Percentiles rank a stretch among this genome's conserved stretches.
phyloP scores from a whole-genome alignment of 2,797 vertebrate genomes.

The Labroides dimidiatus region DNA sequence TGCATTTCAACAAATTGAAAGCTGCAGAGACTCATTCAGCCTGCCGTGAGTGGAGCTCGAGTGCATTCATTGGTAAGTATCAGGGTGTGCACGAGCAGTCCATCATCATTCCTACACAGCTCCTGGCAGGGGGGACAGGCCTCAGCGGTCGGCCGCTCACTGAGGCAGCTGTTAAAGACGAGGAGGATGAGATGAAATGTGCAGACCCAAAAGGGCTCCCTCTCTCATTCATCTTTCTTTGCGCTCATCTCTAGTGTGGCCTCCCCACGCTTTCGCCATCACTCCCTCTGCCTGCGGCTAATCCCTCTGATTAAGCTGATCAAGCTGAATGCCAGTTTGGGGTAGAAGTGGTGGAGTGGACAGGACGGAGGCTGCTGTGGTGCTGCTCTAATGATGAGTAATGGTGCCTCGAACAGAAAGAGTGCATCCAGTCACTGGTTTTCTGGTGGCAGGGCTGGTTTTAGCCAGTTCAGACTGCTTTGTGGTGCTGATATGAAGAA shows the following conservation, averaged over 20 bases:
- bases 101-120: constrained; percentile 47
- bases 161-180: constrained; percentile 63
- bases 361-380: constrained; percentile 34
- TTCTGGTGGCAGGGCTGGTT: constrained; percentile 43
- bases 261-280: constrained; percentile 15
- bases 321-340: constrained; percentile 60
- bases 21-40: constrained; percentile 2
- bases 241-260: constrained; percentile 27
- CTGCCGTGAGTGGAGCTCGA: constrained; percentile 24
- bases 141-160: constrained; percentile 49
- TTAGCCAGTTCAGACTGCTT: constrained; percentile 29
- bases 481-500: background rate
- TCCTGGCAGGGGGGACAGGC: constrained; percentile 43
- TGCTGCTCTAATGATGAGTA: constrained; percentile 66
- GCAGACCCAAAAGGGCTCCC: constrained; percentile 42
- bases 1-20: background rate
- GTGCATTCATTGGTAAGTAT: constrained; percentile 32
- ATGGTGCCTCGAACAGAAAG: constrained; percentile 50
- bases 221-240: constrained; percentile 40
- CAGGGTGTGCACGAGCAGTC: constrained; percentile 38
- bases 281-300: constrained; percentile 51
- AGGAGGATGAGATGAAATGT: constrained; percentile 62
- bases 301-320: constrained; percentile 80
- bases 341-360: constrained; percentile 49
- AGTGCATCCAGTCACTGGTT: constrained; percentile 13